Base-by-base conservation (phyloP, 2,113 vertebrate species). In the Merops nubicus region DNA sequence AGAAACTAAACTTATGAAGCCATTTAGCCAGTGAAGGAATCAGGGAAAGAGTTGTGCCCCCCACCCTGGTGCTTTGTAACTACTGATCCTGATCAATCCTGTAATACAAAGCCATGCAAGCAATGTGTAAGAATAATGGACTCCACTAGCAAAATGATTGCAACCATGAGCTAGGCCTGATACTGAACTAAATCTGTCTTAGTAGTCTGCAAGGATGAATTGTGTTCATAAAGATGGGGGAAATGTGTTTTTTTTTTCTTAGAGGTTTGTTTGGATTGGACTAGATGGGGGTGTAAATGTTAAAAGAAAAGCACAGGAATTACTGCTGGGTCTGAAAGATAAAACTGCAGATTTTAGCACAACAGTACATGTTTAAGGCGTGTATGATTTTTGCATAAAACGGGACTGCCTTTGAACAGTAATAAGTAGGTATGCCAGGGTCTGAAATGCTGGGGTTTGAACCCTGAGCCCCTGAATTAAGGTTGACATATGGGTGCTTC, bases 131-230 rank as follows among this genome's bases (percentile, higher is more conserved):
- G 57, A 64, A 23, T 45, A 51, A 38, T 19, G 22, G 76, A 69
- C 48, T 79, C 15, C 38, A 16, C 15, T 23, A 72, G 51, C 38
- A 76, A 68, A 78, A 31, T 31, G 15, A 53, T 29, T 53, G 34
- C 34, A 82, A n/a, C 28, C 38, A 50, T 0, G 0, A 83, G 15
- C 38, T 57, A 31, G 15, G 22, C 36, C 36, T 45, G 22, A n/a
- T 80, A 2, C 38, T 76, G 62, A 53, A 18, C 36, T 77, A 25
- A 53, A 48, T 36, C 12, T 33, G 47, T 8, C 2, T 42, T 54
- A 21, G 25, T 21, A 42, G 6, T 28, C 59, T 68, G 26, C 1
- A 1, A 72, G n/a, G 17, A 15, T 53, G 19, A 78, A 33, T 31
- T 31, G 40, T 45, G 9, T 65, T 79, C 33, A 26, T 64, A 9